These are phyloP conservation scores for Cephalopterus ornatus DNA, from an alignment of 2,113 vertebrate species.

Conservation along the genomic window DNA sequence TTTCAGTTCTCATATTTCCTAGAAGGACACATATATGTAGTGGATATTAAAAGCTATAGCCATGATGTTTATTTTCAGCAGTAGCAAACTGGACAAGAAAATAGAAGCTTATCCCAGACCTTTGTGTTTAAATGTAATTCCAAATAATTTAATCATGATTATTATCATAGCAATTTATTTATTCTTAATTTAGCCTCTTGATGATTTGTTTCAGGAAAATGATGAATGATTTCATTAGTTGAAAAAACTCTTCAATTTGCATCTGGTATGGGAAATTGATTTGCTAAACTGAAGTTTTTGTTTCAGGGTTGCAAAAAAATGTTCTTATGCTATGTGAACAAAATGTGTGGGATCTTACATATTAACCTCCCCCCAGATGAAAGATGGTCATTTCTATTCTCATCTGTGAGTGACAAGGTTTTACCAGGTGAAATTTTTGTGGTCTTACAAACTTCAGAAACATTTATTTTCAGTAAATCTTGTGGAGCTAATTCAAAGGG, in stretches of 20 bases:
- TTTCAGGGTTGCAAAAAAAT: constrained; percentile 40
- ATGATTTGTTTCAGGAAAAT: constrained; percentile 55
- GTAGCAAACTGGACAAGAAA: not conserved
- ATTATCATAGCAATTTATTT: constrained; percentile 49
- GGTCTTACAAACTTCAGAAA: constrained; percentile 40
- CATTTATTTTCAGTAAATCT: constrained; percentile 42
- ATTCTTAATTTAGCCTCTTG: constrained; percentile 63
- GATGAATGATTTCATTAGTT: constrained; percentile 55
- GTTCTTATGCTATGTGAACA: constrained; percentile 33
- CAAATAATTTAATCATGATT: constrained; percentile 52
- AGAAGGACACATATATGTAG: not conserved
- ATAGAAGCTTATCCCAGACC: not conserved
- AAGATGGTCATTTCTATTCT: constrained; percentile 34
- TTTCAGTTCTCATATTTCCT: constrained; percentile 7
- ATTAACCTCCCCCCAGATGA: constrained; percentile 40
- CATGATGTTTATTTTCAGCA: constrained; percentile 39
- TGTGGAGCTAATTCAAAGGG: constrained; percentile 19
- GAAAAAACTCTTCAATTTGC: constrained; percentile 48
- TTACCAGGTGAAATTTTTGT: not conserved
- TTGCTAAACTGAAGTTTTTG: constrained; percentile 51
- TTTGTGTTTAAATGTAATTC: constrained; percentile 27
- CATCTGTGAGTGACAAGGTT: not conserved
- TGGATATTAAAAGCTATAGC: not conserved
- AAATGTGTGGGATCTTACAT: constrained; percentile 44
- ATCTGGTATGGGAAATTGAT: constrained; percentile 33